phyloP scores from a whole-genome alignment of 2,888 invertebrate genomes.

The Drosophila neutralis region DNA sequence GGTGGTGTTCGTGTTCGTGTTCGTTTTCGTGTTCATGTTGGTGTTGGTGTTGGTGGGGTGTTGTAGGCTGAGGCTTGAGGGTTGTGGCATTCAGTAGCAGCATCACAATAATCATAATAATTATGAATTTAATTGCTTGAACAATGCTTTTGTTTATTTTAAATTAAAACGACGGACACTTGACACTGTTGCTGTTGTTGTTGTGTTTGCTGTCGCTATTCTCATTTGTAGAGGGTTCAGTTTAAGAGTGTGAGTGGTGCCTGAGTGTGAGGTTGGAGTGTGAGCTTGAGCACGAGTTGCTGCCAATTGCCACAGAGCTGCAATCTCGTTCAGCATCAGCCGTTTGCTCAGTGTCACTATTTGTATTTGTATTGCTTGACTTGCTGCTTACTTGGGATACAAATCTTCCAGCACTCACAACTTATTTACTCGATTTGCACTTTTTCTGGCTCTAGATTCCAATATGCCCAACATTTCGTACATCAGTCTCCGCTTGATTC shows the following conservation, averaged over 20 bases:
- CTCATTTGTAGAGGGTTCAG: constrained; percentile 1
- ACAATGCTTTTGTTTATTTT: constrained; percentile 69
- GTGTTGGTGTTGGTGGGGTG: neutral
- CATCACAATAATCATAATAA: constrained; percentile 59
- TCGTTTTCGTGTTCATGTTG: neutral
- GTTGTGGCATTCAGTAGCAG: constrained; percentile 22
- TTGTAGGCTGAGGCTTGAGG: constrained; percentile 14
- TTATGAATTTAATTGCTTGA: constrained; percentile 67
- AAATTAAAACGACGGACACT: constrained; percentile 67
- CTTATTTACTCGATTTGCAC: neutral
- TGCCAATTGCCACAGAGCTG: constrained; percentile 12
- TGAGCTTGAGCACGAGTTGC: neutral
- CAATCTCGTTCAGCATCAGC: constrained; percentile 11
- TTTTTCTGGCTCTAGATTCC: neutral
- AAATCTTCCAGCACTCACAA: neutral
- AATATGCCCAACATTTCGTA: neutral
- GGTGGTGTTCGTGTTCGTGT: too few relatives aligned
- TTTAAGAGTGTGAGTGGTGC: neutral
- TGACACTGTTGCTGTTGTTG: constrained; percentile 42
- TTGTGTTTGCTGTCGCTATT: constrained; percentile 10
- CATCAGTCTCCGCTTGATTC: neutral
- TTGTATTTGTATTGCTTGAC: neutral
- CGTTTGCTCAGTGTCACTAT: neutral
- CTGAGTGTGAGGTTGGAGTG: neutral
- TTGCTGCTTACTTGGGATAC: neutral